Evolutionary conservation across 2,888 invertebrate species (phyloP).

Genomic region (Villa cingulata): DNA sequence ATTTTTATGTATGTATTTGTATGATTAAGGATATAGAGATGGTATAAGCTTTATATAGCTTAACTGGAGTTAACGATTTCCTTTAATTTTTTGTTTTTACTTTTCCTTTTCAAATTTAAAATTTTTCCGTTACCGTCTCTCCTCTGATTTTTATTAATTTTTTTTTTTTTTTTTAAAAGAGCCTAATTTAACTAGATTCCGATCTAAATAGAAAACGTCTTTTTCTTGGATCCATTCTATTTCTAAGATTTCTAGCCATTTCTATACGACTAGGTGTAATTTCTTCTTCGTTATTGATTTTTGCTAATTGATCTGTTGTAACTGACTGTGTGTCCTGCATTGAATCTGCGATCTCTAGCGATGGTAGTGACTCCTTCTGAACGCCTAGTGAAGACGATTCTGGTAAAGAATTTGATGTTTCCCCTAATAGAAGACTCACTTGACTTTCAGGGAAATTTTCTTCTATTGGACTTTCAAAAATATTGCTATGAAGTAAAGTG

Average conservation of each 20-base stretch:
- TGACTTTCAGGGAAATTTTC: not conserved
- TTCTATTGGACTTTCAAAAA: not conserved
- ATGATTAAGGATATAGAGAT: no score
- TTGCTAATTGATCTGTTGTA: not conserved
- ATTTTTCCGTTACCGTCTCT: not conserved
- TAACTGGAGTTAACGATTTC: not conserved
- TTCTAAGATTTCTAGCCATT: constrained; percentile 28
- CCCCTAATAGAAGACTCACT: not conserved
- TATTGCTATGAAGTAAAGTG: not conserved
- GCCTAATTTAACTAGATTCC: constrained; percentile 23
- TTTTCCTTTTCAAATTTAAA: no score
- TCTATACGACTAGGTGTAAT: not conserved
- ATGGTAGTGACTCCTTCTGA: no score
- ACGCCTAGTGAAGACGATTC: no score
- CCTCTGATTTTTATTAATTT: no score
- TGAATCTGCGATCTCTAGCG: not conserved
- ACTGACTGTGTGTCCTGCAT: not conserved
- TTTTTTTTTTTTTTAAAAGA: not conserved
- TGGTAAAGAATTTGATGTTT: not conserved
- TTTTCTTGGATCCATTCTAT: constrained; percentile 37
- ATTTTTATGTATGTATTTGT: no score
- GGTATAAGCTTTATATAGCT: not conserved
- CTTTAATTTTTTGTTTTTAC: no score
- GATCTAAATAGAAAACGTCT: constrained; percentile 35
- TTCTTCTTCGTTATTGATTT: not conserved